These are phyloP conservation scores for Zosterops pallidus DNA, from an alignment of 2,113 vertebrate genomes.

Conservation along the genomic window DNA sequence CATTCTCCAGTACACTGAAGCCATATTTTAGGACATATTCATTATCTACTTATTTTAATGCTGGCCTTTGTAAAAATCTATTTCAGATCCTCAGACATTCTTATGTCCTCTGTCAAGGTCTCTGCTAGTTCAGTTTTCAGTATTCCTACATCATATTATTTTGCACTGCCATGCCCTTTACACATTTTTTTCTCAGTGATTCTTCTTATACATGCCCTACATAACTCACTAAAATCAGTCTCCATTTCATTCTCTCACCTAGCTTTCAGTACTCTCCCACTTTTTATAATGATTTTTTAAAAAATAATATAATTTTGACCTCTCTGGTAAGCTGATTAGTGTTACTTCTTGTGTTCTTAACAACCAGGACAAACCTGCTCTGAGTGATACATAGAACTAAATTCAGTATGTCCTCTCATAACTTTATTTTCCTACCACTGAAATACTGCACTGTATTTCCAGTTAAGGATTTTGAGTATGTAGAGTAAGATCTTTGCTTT, in stretches of 20 bases:
- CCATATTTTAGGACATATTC: not conserved
- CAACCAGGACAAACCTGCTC: not conserved
- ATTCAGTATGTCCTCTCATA: not conserved
- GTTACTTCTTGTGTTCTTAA: conserved; percentile 5
- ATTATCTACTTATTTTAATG: conserved; percentile 22
- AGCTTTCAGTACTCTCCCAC: not conserved
- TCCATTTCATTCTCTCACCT: not conserved
- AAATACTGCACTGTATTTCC: not conserved
- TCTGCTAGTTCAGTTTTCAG: not conserved
- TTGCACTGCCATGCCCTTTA: not conserved
- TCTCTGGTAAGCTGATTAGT: not conserved
- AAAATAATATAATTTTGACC: not conserved
- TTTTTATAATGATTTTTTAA: not conserved
- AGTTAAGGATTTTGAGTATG: not conserved
- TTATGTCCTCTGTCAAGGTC: conserved; percentile 14
- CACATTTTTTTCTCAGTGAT: conserved; percentile 1
- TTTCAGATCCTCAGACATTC: conserved; percentile 10
- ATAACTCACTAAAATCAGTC: not conserved
- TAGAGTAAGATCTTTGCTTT: not conserved
- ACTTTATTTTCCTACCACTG: not conserved
- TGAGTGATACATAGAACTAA: not conserved
- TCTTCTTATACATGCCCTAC: not conserved
- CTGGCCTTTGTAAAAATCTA: not conserved
- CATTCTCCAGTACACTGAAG: not conserved
- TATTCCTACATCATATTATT: not conserved